Percentiles rank a stretch among this genome's conserved stretches.
phyloP scores from a whole-genome alignment of 1,140 invertebrate species.

The Yoshiicerus persimilis region DNA sequence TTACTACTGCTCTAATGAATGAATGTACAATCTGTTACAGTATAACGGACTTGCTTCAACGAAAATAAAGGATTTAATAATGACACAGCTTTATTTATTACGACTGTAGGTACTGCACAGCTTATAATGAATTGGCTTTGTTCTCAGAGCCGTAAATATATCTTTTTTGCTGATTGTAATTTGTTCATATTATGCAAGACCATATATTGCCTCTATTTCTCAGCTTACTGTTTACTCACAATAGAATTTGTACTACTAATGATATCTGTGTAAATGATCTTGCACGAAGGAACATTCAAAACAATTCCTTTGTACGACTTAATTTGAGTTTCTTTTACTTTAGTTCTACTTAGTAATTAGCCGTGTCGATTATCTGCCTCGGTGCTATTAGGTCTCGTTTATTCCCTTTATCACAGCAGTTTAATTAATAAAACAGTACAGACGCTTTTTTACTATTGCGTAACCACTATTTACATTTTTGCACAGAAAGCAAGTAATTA shows the following conservation, averaged over 20 bases:
- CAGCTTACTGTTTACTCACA: background rate
- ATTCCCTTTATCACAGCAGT: background rate
- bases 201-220: background rate
- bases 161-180: background rate
- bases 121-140: background rate
- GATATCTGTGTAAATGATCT: constrained; percentile 11
- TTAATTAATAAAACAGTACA: background rate
- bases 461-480: too few species aligned
- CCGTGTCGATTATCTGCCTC: background rate
- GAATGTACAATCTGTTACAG: background rate
- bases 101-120: background rate
- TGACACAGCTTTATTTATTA: background rate
- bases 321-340: background rate
- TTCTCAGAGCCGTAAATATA: background rate
- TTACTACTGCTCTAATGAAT: background rate
- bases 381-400: background rate
- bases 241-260: background rate
- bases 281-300: background rate
- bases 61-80: background rate
- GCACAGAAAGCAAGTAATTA: too few species aligned
- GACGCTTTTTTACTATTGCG: background rate
- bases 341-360: background rate
- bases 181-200: background rate
- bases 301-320: background rate
- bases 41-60: background rate